phyloP scores from a whole-genome alignment of 2,113 vertebrate genomes.

The Bubo bubo region DNA sequence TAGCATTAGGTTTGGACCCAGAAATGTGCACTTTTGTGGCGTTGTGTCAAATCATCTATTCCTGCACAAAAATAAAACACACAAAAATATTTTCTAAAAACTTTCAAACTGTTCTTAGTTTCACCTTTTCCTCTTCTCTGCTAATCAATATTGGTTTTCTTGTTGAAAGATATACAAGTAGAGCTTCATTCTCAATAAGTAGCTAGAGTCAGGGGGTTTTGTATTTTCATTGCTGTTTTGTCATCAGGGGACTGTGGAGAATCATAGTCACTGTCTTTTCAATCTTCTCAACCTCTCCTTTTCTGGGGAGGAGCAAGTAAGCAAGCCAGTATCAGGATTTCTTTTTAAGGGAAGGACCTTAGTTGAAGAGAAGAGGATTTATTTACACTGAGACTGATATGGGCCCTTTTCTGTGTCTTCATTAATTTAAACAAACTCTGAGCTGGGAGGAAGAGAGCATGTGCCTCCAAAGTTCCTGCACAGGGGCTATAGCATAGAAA shows the following conservation, averaged over 20 bases:
- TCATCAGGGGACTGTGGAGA: not conserved
- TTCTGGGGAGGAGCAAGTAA: not conserved
- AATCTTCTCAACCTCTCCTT: not conserved
- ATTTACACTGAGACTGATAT: not conserved
- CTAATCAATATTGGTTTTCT: not conserved
- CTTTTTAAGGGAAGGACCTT: constrained; percentile 10
- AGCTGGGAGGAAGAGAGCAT: not conserved
- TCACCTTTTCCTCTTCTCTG: not conserved
- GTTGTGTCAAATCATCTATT: not conserved
- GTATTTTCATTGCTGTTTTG: not conserved
- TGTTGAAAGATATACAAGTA: not conserved
- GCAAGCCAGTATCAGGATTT: not conserved
- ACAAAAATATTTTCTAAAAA: not conserved
- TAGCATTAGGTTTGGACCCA: not conserved
- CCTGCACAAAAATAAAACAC: not conserved
- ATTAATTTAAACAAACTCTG: constrained; percentile 18
- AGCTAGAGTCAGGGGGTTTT: accelerated
- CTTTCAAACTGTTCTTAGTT: not conserved
- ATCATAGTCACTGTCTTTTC: not conserved
- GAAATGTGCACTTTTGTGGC: not conserved
- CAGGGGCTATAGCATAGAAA: not conserved
- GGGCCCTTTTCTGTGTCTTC: not conserved
- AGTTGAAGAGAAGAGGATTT: not conserved
- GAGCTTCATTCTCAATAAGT: not conserved
- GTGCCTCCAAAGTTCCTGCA: not conserved